Evolutionary conservation across 2,113 vertebrate species (phyloP).

Genomic region (Paramisgurnus dabryanus): DNA sequence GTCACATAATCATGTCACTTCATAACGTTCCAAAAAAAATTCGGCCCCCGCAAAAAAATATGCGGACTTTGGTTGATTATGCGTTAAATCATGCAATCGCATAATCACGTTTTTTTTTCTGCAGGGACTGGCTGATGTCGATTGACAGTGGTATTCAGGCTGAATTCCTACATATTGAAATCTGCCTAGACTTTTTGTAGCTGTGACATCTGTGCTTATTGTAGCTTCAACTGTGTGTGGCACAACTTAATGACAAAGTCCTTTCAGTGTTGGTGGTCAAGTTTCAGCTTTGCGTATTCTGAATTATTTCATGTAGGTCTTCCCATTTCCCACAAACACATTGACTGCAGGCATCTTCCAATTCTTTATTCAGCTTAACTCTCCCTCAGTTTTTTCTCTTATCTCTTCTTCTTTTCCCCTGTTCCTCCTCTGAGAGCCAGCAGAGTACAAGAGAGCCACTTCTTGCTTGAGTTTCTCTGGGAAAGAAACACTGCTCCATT

Average conservation of each 20-base stretch:
- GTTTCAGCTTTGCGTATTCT: background rate
- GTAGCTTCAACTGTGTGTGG: background rate
- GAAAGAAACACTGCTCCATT: conserved; percentile 64
- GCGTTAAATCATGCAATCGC: too few relatives aligned
- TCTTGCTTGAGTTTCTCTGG: conserved; percentile 62
- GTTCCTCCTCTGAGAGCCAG: conserved; percentile 61
- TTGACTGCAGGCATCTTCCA: conserved; percentile 77
- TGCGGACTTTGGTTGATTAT: too few relatives aligned
- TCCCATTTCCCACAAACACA: conserved; percentile 89
- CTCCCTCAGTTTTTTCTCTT: background rate
- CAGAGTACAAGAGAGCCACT: conserved; percentile 64
- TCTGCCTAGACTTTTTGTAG: background rate
- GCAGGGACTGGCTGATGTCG: too few relatives aligned
- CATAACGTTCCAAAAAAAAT: too few relatives aligned
- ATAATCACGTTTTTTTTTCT: too few relatives aligned
- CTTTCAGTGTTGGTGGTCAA: background rate
- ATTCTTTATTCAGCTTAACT: conserved; percentile 60
- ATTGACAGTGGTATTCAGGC: too few relatives aligned
- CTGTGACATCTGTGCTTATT: background rate
- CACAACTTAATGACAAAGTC: background rate
- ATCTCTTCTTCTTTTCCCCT: conserved; percentile 22
- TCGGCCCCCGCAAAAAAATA: too few relatives aligned
- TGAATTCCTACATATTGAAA: too few relatives aligned
- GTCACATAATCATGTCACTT: too few relatives aligned
- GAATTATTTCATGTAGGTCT: conserved; percentile 64